Evolutionary conservation across 1,140 invertebrate genomes (phyloP).

Genomic region (Prorops nasuta): DNA sequence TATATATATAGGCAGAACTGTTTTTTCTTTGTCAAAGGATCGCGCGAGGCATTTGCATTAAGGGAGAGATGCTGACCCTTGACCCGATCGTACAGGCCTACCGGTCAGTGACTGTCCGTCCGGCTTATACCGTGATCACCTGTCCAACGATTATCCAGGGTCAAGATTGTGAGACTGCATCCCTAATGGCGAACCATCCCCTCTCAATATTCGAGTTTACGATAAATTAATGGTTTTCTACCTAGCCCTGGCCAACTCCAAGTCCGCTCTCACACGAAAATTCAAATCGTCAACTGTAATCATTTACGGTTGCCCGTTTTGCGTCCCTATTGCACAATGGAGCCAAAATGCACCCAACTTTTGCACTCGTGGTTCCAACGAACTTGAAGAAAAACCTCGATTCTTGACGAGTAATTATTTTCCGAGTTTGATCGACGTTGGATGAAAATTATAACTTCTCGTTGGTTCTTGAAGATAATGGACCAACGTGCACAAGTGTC

Average conservation of each 20-base stretch:
- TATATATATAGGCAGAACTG: too few species aligned
- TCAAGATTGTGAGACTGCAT: slow-evolving; percentile 44
- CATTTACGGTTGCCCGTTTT: slow-evolving; percentile 35
- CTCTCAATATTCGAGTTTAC: slow-evolving; percentile 33
- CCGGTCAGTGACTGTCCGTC: slow-evolving; percentile 32
- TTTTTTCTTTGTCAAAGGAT: too few species aligned
- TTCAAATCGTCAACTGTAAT: slow-evolving; percentile 33
- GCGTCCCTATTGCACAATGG: neutral
- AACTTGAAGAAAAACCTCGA: too few species aligned
- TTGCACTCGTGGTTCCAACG: too few species aligned
- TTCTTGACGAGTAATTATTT: too few species aligned
- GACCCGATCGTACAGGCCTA: slow-evolving; percentile 9
- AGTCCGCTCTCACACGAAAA: slow-evolving; percentile 24
- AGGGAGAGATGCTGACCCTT: slow-evolving; percentile 25
- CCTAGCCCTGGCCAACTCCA: neutral
- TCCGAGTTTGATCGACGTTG: too few species aligned
- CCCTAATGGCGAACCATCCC: neutral
- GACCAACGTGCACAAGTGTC: too few species aligned
- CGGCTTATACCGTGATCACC: slow-evolving; percentile 38
- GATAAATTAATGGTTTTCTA: slow-evolving; percentile 49
- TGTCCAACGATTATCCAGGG: slow-evolving; percentile 50
- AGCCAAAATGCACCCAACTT: too few species aligned
- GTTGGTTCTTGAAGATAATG: too few species aligned
- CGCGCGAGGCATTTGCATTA: slow-evolving; percentile 37
- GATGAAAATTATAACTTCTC: too few species aligned